These are phyloP conservation scores for Halictus rubicundus DNA, from an alignment of 1,140 invertebrate species.

Conservation along the genomic window DNA sequence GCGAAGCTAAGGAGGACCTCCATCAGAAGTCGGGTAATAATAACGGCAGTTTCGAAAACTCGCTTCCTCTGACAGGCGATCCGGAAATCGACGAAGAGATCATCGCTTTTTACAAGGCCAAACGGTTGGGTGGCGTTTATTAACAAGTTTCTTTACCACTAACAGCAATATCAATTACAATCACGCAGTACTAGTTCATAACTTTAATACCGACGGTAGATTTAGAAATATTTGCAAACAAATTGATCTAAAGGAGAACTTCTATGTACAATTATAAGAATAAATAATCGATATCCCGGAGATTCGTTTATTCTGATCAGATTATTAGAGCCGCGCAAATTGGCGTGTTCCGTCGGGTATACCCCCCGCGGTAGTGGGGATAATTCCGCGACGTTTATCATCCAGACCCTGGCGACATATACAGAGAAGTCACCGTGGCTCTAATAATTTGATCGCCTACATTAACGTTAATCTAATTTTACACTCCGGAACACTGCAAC, in stretches of 20 bases:
- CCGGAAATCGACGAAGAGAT: conserved; percentile 80
- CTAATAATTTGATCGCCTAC: neutral
- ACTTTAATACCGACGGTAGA: no score
- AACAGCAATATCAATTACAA: neutral
- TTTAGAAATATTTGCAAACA: neutral
- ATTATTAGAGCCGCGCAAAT: no score
- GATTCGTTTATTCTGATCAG: neutral
- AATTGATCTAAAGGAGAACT: neutral
- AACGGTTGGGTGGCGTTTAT: conserved; percentile 51
- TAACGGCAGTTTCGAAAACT: conserved; percentile 62
- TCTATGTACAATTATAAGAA: neutral
- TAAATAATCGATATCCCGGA: neutral
- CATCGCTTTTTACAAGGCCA: conserved; percentile 77
- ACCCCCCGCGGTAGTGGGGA: no score
- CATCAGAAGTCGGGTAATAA: neutral
- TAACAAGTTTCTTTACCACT: neutral
- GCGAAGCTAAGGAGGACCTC: neutral
- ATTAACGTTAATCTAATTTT: neutral
- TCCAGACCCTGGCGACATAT: no score
- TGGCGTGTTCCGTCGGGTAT: no score
- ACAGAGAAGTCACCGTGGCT: no score
- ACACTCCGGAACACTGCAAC: conserved; percentile 55
- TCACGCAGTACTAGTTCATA: conserved; percentile 1
- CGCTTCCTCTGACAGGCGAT: conserved; percentile 77
- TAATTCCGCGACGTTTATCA: no score